Evolutionary conservation across 2,797 vertebrate genomes (phyloP).

Genomic region (Enteromius trimaculatus): DNA sequence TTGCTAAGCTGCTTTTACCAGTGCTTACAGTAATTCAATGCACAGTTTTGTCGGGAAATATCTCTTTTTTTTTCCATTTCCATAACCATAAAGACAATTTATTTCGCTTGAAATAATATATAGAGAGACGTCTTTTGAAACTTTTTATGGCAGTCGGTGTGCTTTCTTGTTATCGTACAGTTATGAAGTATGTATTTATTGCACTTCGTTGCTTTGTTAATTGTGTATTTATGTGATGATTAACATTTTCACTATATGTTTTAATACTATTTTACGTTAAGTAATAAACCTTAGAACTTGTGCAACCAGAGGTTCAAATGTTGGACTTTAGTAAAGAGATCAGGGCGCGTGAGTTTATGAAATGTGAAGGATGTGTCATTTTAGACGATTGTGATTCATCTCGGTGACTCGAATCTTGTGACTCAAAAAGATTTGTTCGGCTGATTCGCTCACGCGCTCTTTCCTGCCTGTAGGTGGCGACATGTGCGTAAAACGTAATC

Average conservation of each 20-base stretch:
- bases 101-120: not conserved
- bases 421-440: not conserved
- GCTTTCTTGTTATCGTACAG: not conserved
- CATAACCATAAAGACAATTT: not conserved
- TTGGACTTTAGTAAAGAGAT: not conserved
- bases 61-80: not conserved
- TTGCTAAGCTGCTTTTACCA: not conserved
- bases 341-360: not conserved
- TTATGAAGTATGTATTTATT: not conserved
- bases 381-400: not conserved
- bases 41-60: too few relatives aligned
- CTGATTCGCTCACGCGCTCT: not conserved
- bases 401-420: not conserved
- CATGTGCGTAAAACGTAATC: not conserved
- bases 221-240: not conserved
- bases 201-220: not conserved
- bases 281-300: not conserved
- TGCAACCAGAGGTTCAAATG: not conserved
- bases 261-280: not conserved
- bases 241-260: not conserved
- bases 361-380: slow-evolving; percentile 31
- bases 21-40: not conserved
- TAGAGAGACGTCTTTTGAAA: not conserved
- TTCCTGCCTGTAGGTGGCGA: slow-evolving; percentile 8
- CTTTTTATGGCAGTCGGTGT: not conserved